phyloP scores from a whole-genome alignment of 2,113 vertebrate species.

The Rissa tridactyla region DNA sequence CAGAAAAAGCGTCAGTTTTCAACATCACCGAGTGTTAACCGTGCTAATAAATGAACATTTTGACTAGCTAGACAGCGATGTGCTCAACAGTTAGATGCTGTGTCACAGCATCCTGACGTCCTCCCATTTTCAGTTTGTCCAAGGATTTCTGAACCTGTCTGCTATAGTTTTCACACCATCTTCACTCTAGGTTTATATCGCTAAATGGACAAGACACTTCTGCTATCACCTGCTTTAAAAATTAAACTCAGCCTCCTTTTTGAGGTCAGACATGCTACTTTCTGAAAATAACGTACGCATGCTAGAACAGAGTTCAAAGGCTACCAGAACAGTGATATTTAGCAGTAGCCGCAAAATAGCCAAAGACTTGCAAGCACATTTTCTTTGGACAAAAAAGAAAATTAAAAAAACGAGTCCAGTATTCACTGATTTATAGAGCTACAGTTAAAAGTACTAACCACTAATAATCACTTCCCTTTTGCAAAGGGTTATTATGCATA shows the following conservation, averaged over 20 bases:
- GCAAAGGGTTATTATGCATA: not conserved
- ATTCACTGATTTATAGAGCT: not conserved
- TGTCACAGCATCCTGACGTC: not conserved
- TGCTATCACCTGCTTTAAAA: not conserved
- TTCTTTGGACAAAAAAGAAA: not conserved
- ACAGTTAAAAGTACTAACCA: not conserved
- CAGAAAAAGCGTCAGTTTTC: not conserved
- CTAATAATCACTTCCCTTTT: not conserved
- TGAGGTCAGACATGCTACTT: not conserved
- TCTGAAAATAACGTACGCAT: not conserved
- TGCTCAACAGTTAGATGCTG: not conserved
- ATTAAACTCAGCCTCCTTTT: not conserved
- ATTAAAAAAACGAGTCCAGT: fast-evolving
- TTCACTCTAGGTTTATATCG: not conserved
- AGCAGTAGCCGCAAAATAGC: not conserved
- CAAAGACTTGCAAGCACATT: not conserved
- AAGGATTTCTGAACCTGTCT: not conserved
- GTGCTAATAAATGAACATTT: fast-evolving
- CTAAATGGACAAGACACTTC: not conserved
- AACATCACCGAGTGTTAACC: not conserved
- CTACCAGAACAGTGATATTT: not conserved
- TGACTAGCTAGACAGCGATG: not conserved
- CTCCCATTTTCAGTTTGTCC: not conserved
- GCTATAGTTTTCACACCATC: not conserved
- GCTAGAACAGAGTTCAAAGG: not conserved